These are phyloP conservation scores for Siniperca obscura DNA, from an alignment of 2,797 vertebrate genomes.

Conservation along the genomic window DNA sequence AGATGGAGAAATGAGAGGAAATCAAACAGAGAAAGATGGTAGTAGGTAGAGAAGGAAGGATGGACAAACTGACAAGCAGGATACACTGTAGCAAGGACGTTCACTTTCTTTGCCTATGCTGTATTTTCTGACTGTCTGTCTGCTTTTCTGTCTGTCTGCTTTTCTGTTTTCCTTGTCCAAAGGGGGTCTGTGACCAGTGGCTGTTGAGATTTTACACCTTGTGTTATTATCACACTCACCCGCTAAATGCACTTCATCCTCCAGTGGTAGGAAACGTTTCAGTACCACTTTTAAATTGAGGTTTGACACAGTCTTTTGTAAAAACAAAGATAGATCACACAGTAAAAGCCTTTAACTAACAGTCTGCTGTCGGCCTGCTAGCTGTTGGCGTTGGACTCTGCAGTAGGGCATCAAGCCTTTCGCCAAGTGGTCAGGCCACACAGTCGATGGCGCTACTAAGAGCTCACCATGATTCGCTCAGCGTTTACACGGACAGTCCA, in stretches of 20 bases:
- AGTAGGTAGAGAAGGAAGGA: neutral
- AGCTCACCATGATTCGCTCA: constrained; percentile 4
- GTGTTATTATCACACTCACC: constrained; percentile 33
- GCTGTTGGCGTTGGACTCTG: constrained; percentile 48
- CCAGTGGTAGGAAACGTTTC: constrained; percentile 29
- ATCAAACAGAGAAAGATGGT: neutral
- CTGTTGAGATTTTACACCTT: constrained; percentile 13
- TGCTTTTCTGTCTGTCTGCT: constrained; percentile 2
- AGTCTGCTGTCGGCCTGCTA: constrained; percentile 14
- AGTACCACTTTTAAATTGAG: constrained; percentile 54
- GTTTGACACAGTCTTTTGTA: constrained; percentile 48
- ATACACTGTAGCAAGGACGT: too few relatives aligned
- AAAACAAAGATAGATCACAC: constrained; percentile 46
- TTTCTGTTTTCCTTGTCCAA: constrained; percentile 18
- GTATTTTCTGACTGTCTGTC: neutral
- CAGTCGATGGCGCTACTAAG: constrained; percentile 41
- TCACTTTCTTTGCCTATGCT: neutral
- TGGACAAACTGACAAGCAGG: neutral
- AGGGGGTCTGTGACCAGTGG: constrained; percentile 18
- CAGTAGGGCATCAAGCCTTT: constrained; percentile 40
- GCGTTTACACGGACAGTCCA: constrained; percentile 39
- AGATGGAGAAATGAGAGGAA: neutral
- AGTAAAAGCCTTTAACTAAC: constrained; percentile 12
- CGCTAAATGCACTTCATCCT: constrained; percentile 9
- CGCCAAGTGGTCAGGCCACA: constrained; percentile 68